These are phyloP conservation scores for Drosophila ironensis DNA, from an alignment of 1,140 invertebrate genomes.

Conservation along the genomic window DNA sequence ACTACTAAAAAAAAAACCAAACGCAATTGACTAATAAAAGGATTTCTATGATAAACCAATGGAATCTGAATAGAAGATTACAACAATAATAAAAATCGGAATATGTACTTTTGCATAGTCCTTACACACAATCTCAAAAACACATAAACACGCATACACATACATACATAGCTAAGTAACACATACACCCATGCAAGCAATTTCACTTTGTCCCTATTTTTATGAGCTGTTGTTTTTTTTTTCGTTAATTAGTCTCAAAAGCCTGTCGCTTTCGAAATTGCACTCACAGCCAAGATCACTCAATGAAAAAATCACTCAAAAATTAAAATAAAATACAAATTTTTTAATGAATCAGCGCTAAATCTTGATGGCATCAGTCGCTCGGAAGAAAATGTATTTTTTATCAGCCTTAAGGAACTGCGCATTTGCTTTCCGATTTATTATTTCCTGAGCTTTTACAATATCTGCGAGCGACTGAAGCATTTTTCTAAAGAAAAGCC, in stretches of 20 bases:
- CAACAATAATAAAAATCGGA: conserved; percentile 39
- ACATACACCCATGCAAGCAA: conserved; percentile 27
- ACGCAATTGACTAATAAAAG: not conserved
- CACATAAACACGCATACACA: conserved; percentile 16
- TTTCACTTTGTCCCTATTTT: conserved; percentile 13
- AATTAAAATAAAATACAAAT: conserved; percentile 6
- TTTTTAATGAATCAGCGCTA: too few relatives aligned
- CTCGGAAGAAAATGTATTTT: not conserved
- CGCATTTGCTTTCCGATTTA: too few relatives aligned
- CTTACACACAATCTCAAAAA: conserved; percentile 34
- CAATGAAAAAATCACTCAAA: conserved; percentile 8
- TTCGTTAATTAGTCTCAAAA: conserved; percentile 20
- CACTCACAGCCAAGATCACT: conserved; percentile 31
- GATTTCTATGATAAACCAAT: conserved; percentile 3
- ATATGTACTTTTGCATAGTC: conserved; percentile 65
- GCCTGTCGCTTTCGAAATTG: conserved; percentile 45
- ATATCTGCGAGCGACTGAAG: conserved; percentile 18
- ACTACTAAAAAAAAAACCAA: conserved; percentile 37
- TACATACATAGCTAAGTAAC: conserved; percentile 28
- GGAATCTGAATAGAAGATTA: conserved; percentile 33
- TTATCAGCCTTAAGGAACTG: not conserved
- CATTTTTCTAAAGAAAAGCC: not conserved
- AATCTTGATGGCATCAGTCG: not conserved
- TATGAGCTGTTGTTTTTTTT: conserved; percentile 1
- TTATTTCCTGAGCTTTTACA: too few relatives aligned